Evolutionary conservation across 2,888 invertebrate species (phyloP).

Genomic region (Stenichneumon culpator): DNA sequence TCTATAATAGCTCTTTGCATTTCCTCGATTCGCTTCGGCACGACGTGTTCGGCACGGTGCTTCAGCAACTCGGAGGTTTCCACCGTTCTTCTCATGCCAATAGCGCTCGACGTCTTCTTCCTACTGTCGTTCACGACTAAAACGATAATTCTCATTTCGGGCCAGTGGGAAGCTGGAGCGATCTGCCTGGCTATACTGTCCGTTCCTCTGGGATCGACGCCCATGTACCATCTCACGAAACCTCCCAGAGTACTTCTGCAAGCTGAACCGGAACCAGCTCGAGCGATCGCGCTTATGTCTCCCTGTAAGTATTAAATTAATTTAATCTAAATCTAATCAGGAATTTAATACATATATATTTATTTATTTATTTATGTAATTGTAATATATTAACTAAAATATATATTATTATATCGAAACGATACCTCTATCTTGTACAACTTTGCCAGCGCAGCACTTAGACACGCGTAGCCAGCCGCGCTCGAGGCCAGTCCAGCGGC

Average conservation of each 20-base stretch:
- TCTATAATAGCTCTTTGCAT: constrained; percentile 89
- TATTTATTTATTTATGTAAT: not conserved
- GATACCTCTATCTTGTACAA: constrained; percentile 90
- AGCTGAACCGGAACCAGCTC: constrained; percentile 97
- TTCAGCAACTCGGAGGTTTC: constrained; percentile 94
- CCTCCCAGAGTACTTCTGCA: constrained; percentile 98
- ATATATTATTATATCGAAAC: not conserved
- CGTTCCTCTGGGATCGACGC: constrained; percentile 88
- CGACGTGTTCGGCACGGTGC: constrained; percentile 90
- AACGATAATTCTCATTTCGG: constrained; percentile 95
- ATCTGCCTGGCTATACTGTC: constrained; percentile 93
- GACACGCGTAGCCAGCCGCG: constrained; percentile 98
- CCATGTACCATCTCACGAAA: constrained; percentile 97
- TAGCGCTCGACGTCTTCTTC: constrained; percentile 95
- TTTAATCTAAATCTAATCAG: not conserved
- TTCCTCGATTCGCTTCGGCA: constrained; percentile 89
- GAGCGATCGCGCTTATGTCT: constrained; percentile 92
- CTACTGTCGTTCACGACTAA: constrained; percentile 92
- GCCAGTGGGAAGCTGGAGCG: constrained; percentile 93
- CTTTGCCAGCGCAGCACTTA: constrained; percentile 89
- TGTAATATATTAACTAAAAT: too few species aligned
- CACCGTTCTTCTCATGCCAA: constrained; percentile 94
- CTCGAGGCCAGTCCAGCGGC: constrained; percentile 99
- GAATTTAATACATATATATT: not conserved
- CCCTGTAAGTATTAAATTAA: constrained; percentile 83